phyloP scores from a whole-genome alignment of 2,888 invertebrate genomes.

The Eurois occulta region DNA sequence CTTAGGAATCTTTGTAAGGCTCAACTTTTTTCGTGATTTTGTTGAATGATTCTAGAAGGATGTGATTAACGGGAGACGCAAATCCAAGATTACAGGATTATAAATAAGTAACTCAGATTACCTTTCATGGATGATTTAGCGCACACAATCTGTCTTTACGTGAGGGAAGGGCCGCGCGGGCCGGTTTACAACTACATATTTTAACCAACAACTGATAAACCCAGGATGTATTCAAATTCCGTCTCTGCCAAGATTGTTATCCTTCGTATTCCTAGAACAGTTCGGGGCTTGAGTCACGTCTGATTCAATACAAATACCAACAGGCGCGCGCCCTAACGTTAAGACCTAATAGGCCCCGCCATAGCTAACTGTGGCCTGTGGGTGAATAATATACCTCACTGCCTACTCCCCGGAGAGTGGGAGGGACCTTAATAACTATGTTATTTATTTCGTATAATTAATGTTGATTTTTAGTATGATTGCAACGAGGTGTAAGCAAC shows the following conservation, averaged over 20 bases:
- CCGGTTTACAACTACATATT: not conserved
- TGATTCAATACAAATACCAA: conserved; percentile 11
- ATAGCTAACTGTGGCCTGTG: conserved; percentile 6
- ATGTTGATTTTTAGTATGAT: not conserved
- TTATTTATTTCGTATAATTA: not conserved
- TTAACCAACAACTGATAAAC: not conserved
- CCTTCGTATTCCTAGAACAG: conserved; percentile 26
- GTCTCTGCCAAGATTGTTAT: not conserved
- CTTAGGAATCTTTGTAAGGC: not conserved
- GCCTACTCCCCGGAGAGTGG: conserved; percentile 2
- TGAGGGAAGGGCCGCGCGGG: not conserved
- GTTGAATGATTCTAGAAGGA: not conserved
- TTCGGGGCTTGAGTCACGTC: conserved; percentile 21
- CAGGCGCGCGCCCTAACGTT: not conserved
- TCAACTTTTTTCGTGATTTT: not conserved
- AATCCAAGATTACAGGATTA: not conserved
- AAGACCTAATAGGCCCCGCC: not conserved
- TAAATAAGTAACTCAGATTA: not conserved
- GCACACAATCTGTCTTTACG: not conserved
- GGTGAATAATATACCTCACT: not conserved
- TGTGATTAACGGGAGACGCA: not conserved
- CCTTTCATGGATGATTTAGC: not conserved
- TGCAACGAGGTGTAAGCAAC: not conserved
- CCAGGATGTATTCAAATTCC: conserved; percentile 14
- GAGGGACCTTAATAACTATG: not conserved